A percentile compares a stretch with the other conserved stretches of the same genome.
phyloP scores from a whole-genome alignment of 2,888 invertebrate species.

The Aporophyla lueneburgensis region DNA sequence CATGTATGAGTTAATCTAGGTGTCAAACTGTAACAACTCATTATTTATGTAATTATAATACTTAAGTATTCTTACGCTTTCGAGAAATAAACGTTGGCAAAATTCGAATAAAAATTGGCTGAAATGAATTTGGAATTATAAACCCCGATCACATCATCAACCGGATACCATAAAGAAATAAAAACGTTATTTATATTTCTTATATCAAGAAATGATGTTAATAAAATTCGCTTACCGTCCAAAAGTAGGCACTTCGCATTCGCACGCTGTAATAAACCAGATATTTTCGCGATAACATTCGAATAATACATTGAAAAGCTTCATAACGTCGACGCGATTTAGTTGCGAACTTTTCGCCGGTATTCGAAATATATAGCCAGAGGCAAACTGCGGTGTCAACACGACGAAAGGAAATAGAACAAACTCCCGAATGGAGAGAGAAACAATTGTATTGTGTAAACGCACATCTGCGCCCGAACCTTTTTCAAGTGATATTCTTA shows the following conservation, averaged over 20 bases:
- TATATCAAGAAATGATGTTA: constrained; percentile 66
- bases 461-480: constrained; percentile 66
- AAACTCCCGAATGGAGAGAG: constrained; percentile 61
- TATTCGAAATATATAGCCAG: constrained; percentile 63
- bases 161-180: constrained; percentile 43
- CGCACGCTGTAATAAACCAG: constrained; percentile 71
- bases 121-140: constrained; percentile 11
- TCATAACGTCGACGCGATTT: constrained; percentile 65
- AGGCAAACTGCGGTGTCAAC: constrained; percentile 60
- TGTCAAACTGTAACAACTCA: constrained; percentile 17
- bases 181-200: constrained; percentile 44
- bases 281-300: constrained; percentile 72
- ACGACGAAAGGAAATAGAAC: constrained; percentile 59
- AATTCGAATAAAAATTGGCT: not conserved
- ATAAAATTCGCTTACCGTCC: constrained; percentile 67
- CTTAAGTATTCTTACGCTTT: not conserved
- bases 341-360: constrained; percentile 60
- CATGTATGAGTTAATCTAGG: constrained; percentile 23
- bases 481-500: constrained; percentile 58
- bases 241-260: constrained; percentile 72
- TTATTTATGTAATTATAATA: not conserved
- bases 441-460: constrained; percentile 67
- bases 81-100: too few species aligned
- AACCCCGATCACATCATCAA: constrained; percentile 6
- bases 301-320: constrained; percentile 75